Percentiles rank a stretch among this genome's conserved stretches.
These are phyloP conservation scores for Bimastos eiseni DNA, from an alignment of 2,888 invertebrate genomes.

Conservation along the genomic window DNA sequence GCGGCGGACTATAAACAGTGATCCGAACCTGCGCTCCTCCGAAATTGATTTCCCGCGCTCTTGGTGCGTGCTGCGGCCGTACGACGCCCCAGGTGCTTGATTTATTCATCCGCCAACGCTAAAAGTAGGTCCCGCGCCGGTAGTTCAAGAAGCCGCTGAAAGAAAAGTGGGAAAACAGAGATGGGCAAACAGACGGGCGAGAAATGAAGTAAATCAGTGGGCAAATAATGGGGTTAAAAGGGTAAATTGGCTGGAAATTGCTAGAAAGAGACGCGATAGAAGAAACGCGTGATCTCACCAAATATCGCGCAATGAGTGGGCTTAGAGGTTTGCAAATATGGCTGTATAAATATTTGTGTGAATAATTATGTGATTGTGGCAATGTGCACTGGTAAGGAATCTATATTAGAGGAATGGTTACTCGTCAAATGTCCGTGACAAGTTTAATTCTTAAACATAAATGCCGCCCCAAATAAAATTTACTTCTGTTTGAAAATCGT, in stretches of 20 bases:
- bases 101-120: neutral
- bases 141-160: neutral
- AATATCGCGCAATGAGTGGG: neutral
- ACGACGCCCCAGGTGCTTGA: neutral
- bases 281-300: neutral
- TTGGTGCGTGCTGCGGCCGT: neutral
- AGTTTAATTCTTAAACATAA: too few species aligned
- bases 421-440: too few species aligned
- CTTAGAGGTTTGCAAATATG: neutral
- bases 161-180: neutral
- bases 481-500: too few species aligned
- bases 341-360: neutral
- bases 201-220: neutral
- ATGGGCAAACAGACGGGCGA: neutral
- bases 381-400: neutral
- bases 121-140: neutral
- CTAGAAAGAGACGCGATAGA: neutral
- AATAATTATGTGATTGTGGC: neutral
- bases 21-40: neutral
- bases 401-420: too few species aligned
- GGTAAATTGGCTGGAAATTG: neutral
- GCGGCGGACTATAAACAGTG: neutral
- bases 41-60: neutral
- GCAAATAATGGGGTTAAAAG: constrained; percentile 2
- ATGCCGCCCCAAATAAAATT: too few species aligned